Base-by-base conservation (phyloP, 2,797 vertebrate species). In the Oreochromis grahami region DNA sequence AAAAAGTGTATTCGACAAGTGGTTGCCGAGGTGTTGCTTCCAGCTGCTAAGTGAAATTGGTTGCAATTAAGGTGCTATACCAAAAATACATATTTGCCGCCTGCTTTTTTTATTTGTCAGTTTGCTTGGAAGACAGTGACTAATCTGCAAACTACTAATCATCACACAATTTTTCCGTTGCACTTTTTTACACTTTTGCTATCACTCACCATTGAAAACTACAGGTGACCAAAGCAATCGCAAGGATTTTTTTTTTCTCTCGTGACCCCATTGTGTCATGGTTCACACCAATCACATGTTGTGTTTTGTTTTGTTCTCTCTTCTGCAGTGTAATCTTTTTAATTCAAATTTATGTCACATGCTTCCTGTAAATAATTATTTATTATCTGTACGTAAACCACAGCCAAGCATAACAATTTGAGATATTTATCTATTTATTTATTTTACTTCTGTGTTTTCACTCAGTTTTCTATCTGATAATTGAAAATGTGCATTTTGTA, bases 241-340 rank as follows among this genome's bases (percentile, higher is more conserved):
- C 56, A 17, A 58, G 0, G 1, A 60, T 34, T 60, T 19, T 34
- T 58, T 19, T 0, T 19, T 2, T 60, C 1, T 34, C 56, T 34
- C 19, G 17, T 60, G 29, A 34, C 29, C 15, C 7, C 56, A 60
- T 34, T 4, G 17, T 36, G 32, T 60, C 56, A 60, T 58, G 32
- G 56, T 34, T 60, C 56, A 60, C 56, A 34, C 32, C 56, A n/a
- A 4, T 60, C 56, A 9, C 1, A 36, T 19, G 56, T 60, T 32
- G 32, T 7, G 55, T 36, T n/a, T 60, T 32, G 12, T 29, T 32
- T 32, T 56, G 8, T 11, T 58, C 10, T 32, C 56, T 63, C 34
- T 36, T 38, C 34, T 38, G 19, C 60, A 12, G 60, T 63, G 19
- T n/a, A 4, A n/a, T 36, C 34, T 8, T 65, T 21, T 38, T 60